Evolutionary conservation across 2,113 vertebrate genomes (phyloP).

Genomic region (Varanus salvator): DNA sequence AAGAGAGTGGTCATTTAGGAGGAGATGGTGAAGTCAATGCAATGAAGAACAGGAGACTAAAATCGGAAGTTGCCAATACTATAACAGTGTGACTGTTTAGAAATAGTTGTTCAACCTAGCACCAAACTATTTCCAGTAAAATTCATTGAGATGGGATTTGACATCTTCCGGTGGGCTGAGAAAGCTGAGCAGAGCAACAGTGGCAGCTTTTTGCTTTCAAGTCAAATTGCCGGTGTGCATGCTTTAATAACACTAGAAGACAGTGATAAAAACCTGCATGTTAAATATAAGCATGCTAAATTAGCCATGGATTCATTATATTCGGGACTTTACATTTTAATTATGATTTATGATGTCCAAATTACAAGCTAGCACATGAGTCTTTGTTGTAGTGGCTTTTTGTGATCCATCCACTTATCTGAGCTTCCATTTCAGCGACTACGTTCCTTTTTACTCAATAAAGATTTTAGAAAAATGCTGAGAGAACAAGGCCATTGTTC

Average conservation of each 20-base stretch:
- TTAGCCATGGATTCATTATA: constrained; percentile 63
- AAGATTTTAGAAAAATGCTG: constrained; percentile 65
- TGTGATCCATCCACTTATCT: constrained; percentile 58
- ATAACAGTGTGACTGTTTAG: constrained; percentile 79
- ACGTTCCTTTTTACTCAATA: constrained; percentile 66
- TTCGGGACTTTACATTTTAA: constrained; percentile 63
- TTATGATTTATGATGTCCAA: constrained; percentile 70
- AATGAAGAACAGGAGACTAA: constrained; percentile 17
- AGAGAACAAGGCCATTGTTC: constrained; percentile 67
- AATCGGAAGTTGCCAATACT: constrained; percentile 68
- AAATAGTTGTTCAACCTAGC: constrained; percentile 78
- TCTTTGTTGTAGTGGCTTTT: constrained; percentile 59
- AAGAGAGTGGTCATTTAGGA: constrained; percentile 22
- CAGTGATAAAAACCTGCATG: constrained; percentile 46
- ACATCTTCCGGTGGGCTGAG: constrained; percentile 18
- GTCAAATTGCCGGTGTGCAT: constrained; percentile 36
- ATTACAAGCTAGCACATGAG: constrained; percentile 50
- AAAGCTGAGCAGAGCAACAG: neutral
- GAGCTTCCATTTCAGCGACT: constrained; percentile 42
- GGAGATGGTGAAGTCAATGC: neutral
- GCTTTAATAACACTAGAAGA: constrained; percentile 44
- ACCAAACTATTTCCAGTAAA: constrained; percentile 77
- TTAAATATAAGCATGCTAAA: constrained; percentile 62
- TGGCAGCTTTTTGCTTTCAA: neutral
- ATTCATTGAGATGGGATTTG: constrained; percentile 61